phyloP scores from a whole-genome alignment of 2,888 invertebrate species.

The Pollenia amentaria region DNA sequence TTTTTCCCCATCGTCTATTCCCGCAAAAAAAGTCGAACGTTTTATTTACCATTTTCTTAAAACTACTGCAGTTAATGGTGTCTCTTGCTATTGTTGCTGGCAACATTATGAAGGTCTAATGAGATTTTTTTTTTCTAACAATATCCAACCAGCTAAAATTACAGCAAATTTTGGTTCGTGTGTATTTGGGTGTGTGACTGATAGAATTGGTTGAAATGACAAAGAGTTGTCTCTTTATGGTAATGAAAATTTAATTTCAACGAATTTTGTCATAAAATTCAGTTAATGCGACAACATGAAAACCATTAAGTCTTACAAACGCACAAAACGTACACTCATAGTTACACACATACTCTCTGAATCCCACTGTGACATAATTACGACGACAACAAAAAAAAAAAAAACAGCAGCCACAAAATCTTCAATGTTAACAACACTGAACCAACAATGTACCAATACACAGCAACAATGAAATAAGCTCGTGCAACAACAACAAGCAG shows the following conservation, averaged over 20 bases:
- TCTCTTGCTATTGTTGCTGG: background rate
- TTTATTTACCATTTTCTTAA: background rate
- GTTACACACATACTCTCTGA: background rate
- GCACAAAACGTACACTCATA: background rate
- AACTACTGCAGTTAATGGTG: background rate
- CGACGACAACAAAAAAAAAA: background rate
- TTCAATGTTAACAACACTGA: slow-evolving; percentile 47
- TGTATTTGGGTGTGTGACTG: background rate
- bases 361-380: slow-evolving; percentile 41
- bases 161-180: background rate
- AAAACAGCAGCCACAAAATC: slow-evolving; percentile 43
- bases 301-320: slow-evolving; percentile 40
- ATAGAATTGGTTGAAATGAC: slow-evolving; percentile 13
- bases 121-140: background rate
- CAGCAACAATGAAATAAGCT: background rate
- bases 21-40: no score
- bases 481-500: background rate
- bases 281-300: slow-evolving; percentile 69
- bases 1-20: no score
- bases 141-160: slow-evolving; percentile 11
- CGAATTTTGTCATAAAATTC: slow-evolving; percentile 67
- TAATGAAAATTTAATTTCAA: slow-evolving; percentile 67
- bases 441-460: slow-evolving; percentile 5
- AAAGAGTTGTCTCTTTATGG: slow-evolving; percentile 37
- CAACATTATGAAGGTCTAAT: slow-evolving; percentile 29